Evolutionary conservation across 2,888 invertebrate genomes (phyloP).

Genomic region (Dryomyza anilis): DNA sequence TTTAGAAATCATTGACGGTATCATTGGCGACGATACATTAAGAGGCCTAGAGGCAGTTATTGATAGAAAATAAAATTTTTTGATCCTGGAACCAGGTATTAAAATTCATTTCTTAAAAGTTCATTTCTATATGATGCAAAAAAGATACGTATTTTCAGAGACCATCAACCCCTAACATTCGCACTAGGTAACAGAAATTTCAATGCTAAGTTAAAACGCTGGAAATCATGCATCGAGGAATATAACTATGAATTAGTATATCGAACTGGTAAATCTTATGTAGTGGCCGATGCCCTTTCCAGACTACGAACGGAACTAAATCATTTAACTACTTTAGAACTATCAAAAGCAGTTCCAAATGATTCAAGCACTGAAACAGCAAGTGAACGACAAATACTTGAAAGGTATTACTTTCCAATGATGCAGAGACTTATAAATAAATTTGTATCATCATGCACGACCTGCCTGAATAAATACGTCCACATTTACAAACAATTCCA

Average conservation of each 20-base stretch:
- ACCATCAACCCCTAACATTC: not conserved
- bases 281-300: not conserved
- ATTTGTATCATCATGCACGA: no score
- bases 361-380: no score
- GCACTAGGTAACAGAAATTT: no score
- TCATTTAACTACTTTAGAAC: no score
- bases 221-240: not conserved
- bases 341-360: no score
- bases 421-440: not conserved
- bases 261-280: not conserved
- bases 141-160: not conserved
- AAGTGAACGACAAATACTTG: not conserved
- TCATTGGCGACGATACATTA: not conserved
- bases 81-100: not conserved
- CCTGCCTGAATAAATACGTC: no score
- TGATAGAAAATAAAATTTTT: not conserved
- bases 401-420: not conserved
- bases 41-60: not conserved
- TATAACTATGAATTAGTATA: no score
- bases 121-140: not conserved
- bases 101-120: not conserved
- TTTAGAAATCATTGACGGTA: not conserved
- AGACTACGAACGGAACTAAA: no score
- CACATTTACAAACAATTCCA: not conserved
- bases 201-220: not conserved